A percentile compares a stretch with the other conserved stretches of the same genome.
These are phyloP conservation scores for Calycopis cecrops DNA, from an alignment of 1,140 invertebrate genomes.

Conservation along the genomic window DNA sequence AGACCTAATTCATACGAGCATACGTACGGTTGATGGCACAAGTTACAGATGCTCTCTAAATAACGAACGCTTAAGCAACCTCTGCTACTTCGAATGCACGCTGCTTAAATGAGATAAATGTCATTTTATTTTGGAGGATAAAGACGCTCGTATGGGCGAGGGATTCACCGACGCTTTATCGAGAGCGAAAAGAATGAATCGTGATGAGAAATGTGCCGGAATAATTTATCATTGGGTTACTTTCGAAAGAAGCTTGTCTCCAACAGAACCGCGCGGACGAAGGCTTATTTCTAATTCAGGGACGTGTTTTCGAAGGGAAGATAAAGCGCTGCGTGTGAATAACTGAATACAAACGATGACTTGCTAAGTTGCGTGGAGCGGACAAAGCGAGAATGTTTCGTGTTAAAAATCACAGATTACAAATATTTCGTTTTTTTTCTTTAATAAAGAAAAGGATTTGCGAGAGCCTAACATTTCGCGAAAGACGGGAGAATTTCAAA, in stretches of 20 bases:
- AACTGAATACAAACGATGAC: slow-evolving; percentile 62
- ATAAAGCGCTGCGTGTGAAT: slow-evolving; percentile 58
- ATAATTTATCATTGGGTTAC: slow-evolving; percentile 68
- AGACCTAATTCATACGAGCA: slow-evolving; percentile 63
- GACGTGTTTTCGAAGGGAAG: slow-evolving; percentile 54
- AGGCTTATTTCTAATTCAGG: slow-evolving; percentile 64
- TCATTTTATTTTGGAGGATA: slow-evolving; percentile 63
- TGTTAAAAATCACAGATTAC: slow-evolving; percentile 9
- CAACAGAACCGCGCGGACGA: slow-evolving; percentile 45
- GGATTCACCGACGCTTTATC: slow-evolving; percentile 58
- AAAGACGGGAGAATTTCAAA: too few species aligned
- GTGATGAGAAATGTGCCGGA: slow-evolving; percentile 68
- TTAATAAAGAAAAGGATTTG: too few species aligned
- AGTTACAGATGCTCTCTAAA: not conserved
- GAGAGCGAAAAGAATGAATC: slow-evolving; percentile 57
- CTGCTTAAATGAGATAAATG: slow-evolving; percentile 47
- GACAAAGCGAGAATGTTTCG: not conserved
- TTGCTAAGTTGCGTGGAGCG: slow-evolving; percentile 31
- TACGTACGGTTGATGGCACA: slow-evolving; percentile 15
- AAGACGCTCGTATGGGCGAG: slow-evolving; percentile 50
- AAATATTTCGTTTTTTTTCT: too few species aligned
- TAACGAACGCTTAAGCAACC: not conserved
- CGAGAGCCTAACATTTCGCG: too few species aligned
- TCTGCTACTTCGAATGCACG: slow-evolving; percentile 14
- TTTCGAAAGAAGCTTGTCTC: slow-evolving; percentile 58